Evolutionary conservation across 2,888 invertebrate species (phyloP), one percentile per base, ranked within the genome.

Genomic region (Mythimna albipuncta): DNA sequence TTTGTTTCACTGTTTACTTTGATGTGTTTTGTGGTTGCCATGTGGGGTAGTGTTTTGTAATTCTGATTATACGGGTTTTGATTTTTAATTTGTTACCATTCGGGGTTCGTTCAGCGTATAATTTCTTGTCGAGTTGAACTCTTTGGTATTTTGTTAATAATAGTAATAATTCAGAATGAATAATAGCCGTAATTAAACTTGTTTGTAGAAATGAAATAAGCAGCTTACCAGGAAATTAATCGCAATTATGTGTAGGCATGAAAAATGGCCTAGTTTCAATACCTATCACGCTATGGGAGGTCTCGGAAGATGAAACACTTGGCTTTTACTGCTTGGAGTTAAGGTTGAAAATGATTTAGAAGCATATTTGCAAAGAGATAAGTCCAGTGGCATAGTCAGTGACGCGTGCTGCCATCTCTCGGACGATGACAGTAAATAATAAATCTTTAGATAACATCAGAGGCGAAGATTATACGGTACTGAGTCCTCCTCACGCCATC

Each of bases 391-490:
- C 91, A 86, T 85, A 81, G 83, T 87, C 91, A 93, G 92, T 94
- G 95, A 94, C 92, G 95, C 95, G 94, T 94, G 94, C 93, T 93
- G 95, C 95, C 96, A 96, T 95, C 96, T 96, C 92, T 93, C 89
- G 94, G 92, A 86, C 91, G 95, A 92, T 93, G 95, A 95, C 95
- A 94, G 94, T 92, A 91, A 91, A 92, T 94, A 95, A 96, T 96
- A 96, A 96, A 96, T 96, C 96, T 93, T 91, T 66, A 89, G 96
- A 96, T 96, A 96, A 96, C 94, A 96, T 96, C 96, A 94, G 93
- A 95, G 92, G 91, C 91, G 88, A 92, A 95, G 95, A 96, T 96
- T 96, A 96, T 93, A 96, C 96, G 96, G 93, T 93, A 89, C 91
- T 93, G 93, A 91, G 93, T 92, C 93, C 91, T 91, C 93, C 94